Evolutionary conservation across 2,797 vertebrate genomes (phyloP).

Genomic region (Cirrhinus molitorella): DNA sequence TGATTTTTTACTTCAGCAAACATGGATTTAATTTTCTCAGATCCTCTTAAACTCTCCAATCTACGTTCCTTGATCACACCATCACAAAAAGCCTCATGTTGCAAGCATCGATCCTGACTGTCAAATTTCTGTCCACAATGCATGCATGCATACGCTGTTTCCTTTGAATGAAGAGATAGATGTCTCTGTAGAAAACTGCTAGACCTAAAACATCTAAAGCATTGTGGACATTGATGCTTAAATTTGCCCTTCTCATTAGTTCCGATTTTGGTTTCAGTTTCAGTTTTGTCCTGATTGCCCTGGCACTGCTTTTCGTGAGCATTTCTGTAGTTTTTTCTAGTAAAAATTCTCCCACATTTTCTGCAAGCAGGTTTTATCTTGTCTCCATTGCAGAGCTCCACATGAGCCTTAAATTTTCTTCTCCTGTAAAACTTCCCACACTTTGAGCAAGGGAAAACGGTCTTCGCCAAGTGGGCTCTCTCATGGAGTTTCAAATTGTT

Average conservation of each 20-base stretch:
- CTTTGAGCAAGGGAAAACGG: slow-evolving; percentile 68
- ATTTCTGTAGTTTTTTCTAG: slow-evolving; percentile 40
- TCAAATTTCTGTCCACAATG: slow-evolving; percentile 74
- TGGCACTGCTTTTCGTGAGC: slow-evolving; percentile 51
- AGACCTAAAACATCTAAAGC: slow-evolving; percentile 71
- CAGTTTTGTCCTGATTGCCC: slow-evolving; percentile 2
- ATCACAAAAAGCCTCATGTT: slow-evolving; percentile 77
- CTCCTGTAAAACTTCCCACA: slow-evolving; percentile 76
- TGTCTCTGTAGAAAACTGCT: slow-evolving; percentile 75
- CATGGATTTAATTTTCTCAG: slow-evolving; percentile 33
- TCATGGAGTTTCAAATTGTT: slow-evolving; percentile 69
- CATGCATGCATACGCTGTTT: slow-evolving; percentile 71
- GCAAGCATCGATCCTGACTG: slow-evolving; percentile 62
- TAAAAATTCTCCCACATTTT: slow-evolving; percentile 47
- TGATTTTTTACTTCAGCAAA: slow-evolving; percentile 25
- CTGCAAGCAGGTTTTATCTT: slow-evolving; percentile 44
- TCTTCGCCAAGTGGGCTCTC: slow-evolving; percentile 69
- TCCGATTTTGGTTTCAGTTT: slow-evolving; percentile 1
- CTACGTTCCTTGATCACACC: slow-evolving; percentile 46
- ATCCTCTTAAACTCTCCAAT: slow-evolving; percentile 50
- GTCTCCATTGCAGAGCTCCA: slow-evolving; percentile 60
- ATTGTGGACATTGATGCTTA: slow-evolving; percentile 73
- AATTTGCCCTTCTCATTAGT: slow-evolving; percentile 32
- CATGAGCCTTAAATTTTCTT: slow-evolving; percentile 70
- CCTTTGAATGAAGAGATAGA: slow-evolving; percentile 70